Base-by-base conservation (phyloP, 2,797 vertebrate species). In the Muraenolepis orangiensis region DNA sequence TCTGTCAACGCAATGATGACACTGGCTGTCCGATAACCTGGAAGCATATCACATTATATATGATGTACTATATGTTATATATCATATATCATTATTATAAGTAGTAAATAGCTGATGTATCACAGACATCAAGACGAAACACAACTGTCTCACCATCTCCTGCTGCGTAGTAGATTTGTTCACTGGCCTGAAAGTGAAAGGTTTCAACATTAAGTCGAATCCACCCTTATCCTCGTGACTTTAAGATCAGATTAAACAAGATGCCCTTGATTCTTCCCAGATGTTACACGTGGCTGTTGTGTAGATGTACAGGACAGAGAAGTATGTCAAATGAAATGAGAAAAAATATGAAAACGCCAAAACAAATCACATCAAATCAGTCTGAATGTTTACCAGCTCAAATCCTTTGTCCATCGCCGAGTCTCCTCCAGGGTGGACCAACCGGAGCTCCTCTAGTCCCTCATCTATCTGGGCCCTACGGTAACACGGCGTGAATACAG, bases 1-100 rank as follows among this genome's bases (percentile, higher is more conserved):
- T 99, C 98, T 0, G 98, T 99, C 90, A 99, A 74, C 0, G 96
- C 97, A 16, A 99, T 99, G 91, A 99, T 99, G 75, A 99, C 98
- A 13, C 98, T 99, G 10, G 98, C 98, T 20, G 95, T 97, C 77
- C 96, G 94, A 90, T 95, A 98, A 78, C 95, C 98, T 99, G 86
- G 67, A 18, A 23, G 71, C 32, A 34, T 8, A n/a, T n/a, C n/a
- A n/a, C n/a, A n/a, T n/a, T n/a, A n/a, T n/a, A n/a, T n/a, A n/a
- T n/a, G n/a, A n/a, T n/a, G n/a, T n/a, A n/a, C n/a, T n/a, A n/a
- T n/a, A n/a, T n/a, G n/a, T n/a, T n/a, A n/a, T n/a, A n/a, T n/a
- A n/a, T n/a, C n/a, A n/a, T n/a, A n/a, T n/a, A n/a, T n/a, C n/a
- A n/a, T n/a, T 14, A 42, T 2, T 42, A 42, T 14, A 42, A 42